Evolutionary conservation across 2,113 vertebrate genomes (phyloP).

Genomic region (Notothenia rossii): DNA sequence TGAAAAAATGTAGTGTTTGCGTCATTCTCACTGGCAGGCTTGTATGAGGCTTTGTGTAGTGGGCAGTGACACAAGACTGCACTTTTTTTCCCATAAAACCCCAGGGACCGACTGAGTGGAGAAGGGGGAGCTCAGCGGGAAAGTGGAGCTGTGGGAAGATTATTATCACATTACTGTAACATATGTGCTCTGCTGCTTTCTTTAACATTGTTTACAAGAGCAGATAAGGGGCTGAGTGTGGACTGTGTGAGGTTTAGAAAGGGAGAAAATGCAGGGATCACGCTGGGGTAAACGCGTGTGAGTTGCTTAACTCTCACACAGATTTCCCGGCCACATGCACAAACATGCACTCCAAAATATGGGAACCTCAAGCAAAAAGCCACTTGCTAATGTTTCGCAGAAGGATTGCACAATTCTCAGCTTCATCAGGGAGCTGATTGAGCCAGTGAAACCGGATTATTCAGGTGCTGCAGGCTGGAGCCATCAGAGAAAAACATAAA

Average conservation of each 20-base stretch:
- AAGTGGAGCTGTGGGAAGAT: conserved; percentile 25
- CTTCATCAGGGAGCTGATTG: conserved; percentile 2
- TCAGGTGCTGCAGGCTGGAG: background rate
- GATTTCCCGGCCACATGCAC: background rate
- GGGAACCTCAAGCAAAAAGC: background rate
- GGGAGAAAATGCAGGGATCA: background rate
- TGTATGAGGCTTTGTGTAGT: conserved; percentile 45
- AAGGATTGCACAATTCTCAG: conserved; percentile 10
- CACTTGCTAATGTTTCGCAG: background rate
- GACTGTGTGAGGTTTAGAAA: background rate
- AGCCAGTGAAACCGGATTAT: conserved; percentile 39
- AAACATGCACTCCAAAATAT: conserved; percentile 4
- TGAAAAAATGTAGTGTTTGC: conserved; percentile 14
- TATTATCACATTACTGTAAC: conserved; percentile 27
- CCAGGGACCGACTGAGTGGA: background rate
- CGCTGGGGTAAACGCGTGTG: background rate
- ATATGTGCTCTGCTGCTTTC: conserved; percentile 1
- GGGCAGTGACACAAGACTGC: conserved; percentile 11
- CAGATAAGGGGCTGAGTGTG: conserved; percentile 12
- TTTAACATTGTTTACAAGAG: conserved; percentile 35
- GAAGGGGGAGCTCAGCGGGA: conserved; percentile 18
- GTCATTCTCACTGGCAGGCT: conserved; percentile 49
- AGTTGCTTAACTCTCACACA: background rate
- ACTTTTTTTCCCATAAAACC: conserved; percentile 5
- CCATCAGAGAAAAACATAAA: background rate